Base-by-base conservation (phyloP, 2,797 vertebrate genomes). In the Paedocypris micromegethes region DNA sequence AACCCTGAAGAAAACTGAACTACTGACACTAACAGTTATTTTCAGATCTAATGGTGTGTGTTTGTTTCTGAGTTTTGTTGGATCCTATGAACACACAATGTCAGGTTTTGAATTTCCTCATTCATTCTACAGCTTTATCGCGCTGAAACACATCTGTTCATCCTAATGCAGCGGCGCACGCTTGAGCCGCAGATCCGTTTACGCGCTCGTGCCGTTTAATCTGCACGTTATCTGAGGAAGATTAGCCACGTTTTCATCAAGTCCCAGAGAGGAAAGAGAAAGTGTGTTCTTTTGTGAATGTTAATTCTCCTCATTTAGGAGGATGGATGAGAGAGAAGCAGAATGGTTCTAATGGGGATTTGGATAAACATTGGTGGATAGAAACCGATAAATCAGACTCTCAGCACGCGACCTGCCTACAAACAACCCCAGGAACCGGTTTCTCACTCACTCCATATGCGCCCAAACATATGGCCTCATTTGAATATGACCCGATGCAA, bases 81-180 rank as follows among this genome's bases (percentile, higher is more conserved):
- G 23, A 23, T 23, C 23, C 23, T 23, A 23, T 23, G 23, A 23
- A 23, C 23, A 23, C 23, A 23, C 23, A 23, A 23, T 23, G 23
- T 23, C 23, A 23, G 23, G 4, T 73, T 74, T 54, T 46, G 41
- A 65, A 74, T 76, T 74, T 6, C 46, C 50, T 58, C 78, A 72
- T 79, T 77, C 68, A 75, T 69, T 63, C 74, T 70, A 72, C 51
- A 23, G 23, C 79, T 85, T 90, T 90, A 90, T 89, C 88, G 77
- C 84, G 81, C 85, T 85, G 75, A 73, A 89, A 88, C 88, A 90
- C 86, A 88, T 89, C 88, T 83, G 82, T 79, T 73, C 66, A 78
- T 79, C 68, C 77, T 64, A 76, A 78, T 72, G 66, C 73, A 51
- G 73, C 58, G 56, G 23, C 52, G 23, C 64, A 50, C 8, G 41